Evolutionary conservation across 2,113 vertebrate species (phyloP).

Genomic region (Tinamus guttatus): DNA sequence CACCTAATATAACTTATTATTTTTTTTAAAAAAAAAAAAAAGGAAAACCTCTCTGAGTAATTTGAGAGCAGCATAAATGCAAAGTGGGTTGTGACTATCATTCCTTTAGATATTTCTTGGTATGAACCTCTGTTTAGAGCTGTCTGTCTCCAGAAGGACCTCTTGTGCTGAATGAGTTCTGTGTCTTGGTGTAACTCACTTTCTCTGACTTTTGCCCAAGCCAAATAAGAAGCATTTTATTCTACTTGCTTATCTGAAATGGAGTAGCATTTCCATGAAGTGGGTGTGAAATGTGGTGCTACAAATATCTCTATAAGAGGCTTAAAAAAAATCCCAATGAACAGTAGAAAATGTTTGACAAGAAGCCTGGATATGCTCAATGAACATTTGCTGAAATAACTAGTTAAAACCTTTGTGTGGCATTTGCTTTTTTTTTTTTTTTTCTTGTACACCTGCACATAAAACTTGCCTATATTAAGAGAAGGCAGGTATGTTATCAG

Average conservation of each 20-base stretch:
- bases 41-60: neutral
- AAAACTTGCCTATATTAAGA: neutral
- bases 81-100: neutral
- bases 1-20: rapidly evolving
- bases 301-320: neutral
- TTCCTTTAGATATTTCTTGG: neutral
- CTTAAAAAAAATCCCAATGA: neutral
- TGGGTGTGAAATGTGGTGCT: neutral
- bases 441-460: neutral
- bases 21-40: too few relatives aligned
- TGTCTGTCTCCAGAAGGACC: neutral
- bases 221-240: neutral
- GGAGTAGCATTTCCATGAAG: neutral
- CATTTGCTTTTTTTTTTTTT: neutral
- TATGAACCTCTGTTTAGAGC: neutral
- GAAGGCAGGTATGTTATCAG: neutral
- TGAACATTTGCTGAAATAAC: neutral
- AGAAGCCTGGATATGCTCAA: too few relatives aligned
- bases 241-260: neutral
- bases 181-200: neutral
- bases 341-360: neutral
- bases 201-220: neutral
- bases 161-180: neutral
- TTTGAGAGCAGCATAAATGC: neutral
- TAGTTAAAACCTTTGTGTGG: neutral